These are phyloP conservation scores for Aegithalos caudatus DNA, from an alignment of 2,113 vertebrate genomes.

Conservation along the genomic window DNA sequence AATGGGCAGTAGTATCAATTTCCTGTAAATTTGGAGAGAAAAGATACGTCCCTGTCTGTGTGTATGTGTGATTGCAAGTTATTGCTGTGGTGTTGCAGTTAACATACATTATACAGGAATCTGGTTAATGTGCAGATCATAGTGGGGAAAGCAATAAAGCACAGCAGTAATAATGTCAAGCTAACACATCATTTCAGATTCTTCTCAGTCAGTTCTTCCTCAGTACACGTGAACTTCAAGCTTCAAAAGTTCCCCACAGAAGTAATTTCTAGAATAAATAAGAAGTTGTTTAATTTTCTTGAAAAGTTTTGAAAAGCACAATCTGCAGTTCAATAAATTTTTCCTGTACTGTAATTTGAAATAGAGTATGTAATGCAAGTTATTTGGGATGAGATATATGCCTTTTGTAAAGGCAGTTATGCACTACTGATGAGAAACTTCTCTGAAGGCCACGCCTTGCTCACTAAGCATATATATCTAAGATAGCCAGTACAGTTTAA, in stretches of 20 bases:
- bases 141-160: neutral
- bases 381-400: neutral
- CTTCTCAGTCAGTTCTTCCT: constrained; percentile 3
- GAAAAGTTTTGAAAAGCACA: neutral
- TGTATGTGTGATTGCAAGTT: neutral
- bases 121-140: neutral
- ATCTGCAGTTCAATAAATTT: neutral
- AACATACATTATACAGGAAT: neutral
- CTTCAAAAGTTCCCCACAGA: neutral
- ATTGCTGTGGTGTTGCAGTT: neutral
- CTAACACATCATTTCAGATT: neutral
- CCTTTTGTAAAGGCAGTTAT: neutral
- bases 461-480: neutral
- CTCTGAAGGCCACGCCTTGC: neutral
- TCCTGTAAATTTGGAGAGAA: neutral
- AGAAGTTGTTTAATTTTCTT: neutral
- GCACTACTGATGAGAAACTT: neutral
- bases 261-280: neutral
- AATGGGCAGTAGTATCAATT: neutral
- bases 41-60: neutral
- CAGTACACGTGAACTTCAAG: neutral
- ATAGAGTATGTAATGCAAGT: neutral
- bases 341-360: neutral
- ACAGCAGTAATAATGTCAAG: neutral
- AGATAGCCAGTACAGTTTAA: neutral